Base-by-base conservation (phyloP, 2,888 invertebrate species). In the Drosophila greeni region DNA sequence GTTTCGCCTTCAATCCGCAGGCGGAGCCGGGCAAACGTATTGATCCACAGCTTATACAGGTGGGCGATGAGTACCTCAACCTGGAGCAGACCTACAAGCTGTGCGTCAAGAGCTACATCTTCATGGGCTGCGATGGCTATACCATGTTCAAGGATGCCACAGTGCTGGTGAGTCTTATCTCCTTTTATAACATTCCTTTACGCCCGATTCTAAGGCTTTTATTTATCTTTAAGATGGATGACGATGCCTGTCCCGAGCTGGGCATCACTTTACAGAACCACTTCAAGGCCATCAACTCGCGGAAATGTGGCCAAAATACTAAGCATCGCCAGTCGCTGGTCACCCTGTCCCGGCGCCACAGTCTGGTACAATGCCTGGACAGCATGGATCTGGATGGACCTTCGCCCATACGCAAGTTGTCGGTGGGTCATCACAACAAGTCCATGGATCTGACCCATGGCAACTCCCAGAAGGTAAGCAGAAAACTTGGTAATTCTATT, bases 261-360 rank as follows among this genome's bases (percentile, higher is more conserved):
- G 94, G 95, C 9, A 92, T 95, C 78, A 94, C 95, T 0, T 91
- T 97, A 23, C 95, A 96, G 89, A 97, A 97, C 89, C 96, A 97
- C 87, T 97, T 97, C 89, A 92, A 94, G 60, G 95, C 97, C 3
- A 95, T 97, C 77, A 92, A 94, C 88, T 93, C 95, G 80, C 91
- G 94, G 39, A 92, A 92, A 87, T 85, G 87, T 23, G 86, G 87
- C 3, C 90, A 92, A 36, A 93, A 92, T 73, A 94, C 95, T 56
- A 94, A 95, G 79, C 96, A 96, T 87, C 90, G 96, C 56, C 96
- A 96, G 90, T 95, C 95, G 31, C 91, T 96, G 45, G 94, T 96
- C 64, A 95, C 95, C 0, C 90, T 96, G 4, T 95, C 95, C 51
- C 90, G 95, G 80, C 91, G 94, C 66, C 95, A 95, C 82, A 95